phyloP scores from a whole-genome alignment of 2,888 invertebrate genomes.

The Caenorhabditis virilis region DNA sequence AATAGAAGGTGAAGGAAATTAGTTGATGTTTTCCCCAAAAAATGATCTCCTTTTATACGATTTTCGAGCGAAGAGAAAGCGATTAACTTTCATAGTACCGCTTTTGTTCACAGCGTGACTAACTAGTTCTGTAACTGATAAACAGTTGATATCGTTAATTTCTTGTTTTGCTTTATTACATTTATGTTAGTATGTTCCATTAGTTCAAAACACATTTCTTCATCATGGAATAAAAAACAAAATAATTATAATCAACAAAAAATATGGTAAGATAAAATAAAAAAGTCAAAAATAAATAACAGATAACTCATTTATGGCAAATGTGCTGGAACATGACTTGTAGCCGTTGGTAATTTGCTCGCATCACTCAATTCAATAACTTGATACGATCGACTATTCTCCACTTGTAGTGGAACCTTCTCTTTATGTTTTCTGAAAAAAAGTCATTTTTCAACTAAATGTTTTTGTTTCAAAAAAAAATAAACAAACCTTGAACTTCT shows the following conservation, averaged over 20 bases:
- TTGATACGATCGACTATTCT: conserved; percentile 27
- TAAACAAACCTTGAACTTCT: conserved; percentile 30
- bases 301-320: too few relatives aligned
- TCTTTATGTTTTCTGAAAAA: conserved; percentile 28
- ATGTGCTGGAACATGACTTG: neutral
- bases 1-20: neutral
- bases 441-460: neutral
- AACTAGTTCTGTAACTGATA: too few relatives aligned
- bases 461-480: neutral
- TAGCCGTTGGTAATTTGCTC: neutral
- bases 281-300: too few relatives aligned
- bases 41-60: conserved; percentile 15
- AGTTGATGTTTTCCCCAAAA: too few relatives aligned
- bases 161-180: neutral
- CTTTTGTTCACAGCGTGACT: too few relatives aligned
- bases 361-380: conserved; percentile 18
- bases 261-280: too few relatives aligned
- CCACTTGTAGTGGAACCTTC: conserved; percentile 25
- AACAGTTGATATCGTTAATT: too few relatives aligned
- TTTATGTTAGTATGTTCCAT: conserved; percentile 18
- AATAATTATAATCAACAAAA: too few relatives aligned
- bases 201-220: too few relatives aligned
- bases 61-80: too few relatives aligned
- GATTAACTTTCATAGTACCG: too few relatives aligned
- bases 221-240: too few relatives aligned